These are phyloP conservation scores for Remorina albescens DNA, from an alignment of 2,797 vertebrate species.

Conservation along the genomic window DNA sequence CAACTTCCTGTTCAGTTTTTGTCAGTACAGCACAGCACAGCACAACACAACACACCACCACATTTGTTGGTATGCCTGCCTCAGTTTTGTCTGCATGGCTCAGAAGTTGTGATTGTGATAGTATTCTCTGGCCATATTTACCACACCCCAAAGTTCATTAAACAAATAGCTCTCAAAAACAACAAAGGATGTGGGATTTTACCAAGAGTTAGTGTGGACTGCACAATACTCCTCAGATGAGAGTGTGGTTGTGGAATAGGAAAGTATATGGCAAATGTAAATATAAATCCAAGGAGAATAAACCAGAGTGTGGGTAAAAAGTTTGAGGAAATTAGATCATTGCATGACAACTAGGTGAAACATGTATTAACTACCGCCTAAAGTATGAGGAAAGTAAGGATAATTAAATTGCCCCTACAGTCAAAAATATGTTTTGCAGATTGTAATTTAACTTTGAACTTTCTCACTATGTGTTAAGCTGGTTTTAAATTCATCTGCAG, in stretches of 20 bases:
- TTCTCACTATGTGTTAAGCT: not conserved
- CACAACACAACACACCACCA: conserved; percentile 50
- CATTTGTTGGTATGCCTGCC: conserved; percentile 55
- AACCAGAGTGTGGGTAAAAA: too few relatives aligned
- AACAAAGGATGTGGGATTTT: conserved; percentile 42
- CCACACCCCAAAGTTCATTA: conserved; percentile 13
- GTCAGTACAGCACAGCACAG: too few relatives aligned
- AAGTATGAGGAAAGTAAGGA: not conserved
- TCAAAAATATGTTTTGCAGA: not conserved
- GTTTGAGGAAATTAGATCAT: conserved; percentile 17
- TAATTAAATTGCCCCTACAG: not conserved
- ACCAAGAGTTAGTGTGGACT: conserved; percentile 43
- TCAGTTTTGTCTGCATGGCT: conserved; percentile 57
- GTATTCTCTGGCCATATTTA: conserved; percentile 40
- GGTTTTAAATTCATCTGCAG: not conserved
- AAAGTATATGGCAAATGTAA: too few relatives aligned
- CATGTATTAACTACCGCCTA: not conserved
- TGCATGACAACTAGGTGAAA: not conserved
- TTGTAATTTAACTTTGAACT: not conserved
- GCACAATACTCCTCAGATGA: conserved; percentile 22
- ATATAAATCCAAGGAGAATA: too few relatives aligned
- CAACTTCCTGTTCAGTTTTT: conserved; percentile 17
- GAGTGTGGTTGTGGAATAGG: conserved; percentile 42
- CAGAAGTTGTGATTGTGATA: conserved; percentile 31
- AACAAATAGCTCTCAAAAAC: conserved; percentile 44